phyloP scores from a whole-genome alignment of 2,888 invertebrate genomes.

The Spodoptera picta region DNA sequence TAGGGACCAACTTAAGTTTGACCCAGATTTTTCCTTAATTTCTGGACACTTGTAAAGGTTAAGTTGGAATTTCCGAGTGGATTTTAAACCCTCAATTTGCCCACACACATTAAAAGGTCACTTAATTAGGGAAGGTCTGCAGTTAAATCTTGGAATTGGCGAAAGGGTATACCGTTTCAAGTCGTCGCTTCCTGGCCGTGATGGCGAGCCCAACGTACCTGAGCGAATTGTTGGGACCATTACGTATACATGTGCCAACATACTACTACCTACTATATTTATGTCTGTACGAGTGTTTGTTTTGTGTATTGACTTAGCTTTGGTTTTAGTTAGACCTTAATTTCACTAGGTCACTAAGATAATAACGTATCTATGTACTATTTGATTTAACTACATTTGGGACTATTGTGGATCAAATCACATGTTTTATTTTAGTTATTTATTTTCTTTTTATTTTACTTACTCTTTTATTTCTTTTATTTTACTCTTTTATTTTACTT shows the following conservation, averaged over 20 bases:
- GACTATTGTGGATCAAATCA: no score
- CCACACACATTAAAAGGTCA: slow-evolving; percentile 65
- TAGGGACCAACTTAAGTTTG: slow-evolving; percentile 16
- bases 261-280: neutral
- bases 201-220: slow-evolving; percentile 33
- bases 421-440: no score
- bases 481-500: no score
- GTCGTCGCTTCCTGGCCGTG: slow-evolving; percentile 57
- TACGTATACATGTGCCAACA: slow-evolving; percentile 1
- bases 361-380: neutral
- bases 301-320: neutral
- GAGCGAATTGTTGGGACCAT: slow-evolving; percentile 37
- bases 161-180: slow-evolving; percentile 58
- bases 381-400: slow-evolving; percentile 8
- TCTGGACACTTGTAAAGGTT: slow-evolving; percentile 23
- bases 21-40: slow-evolving; percentile 29
- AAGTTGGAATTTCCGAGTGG: slow-evolving; percentile 33
- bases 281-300: no score
- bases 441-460: no score
- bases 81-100: slow-evolving; percentile 51
- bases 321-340: neutral
- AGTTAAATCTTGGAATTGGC: slow-evolving; percentile 70
- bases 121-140: slow-evolving; percentile 69
- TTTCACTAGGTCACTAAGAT: slow-evolving; percentile 5
- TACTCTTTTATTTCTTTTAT: no score